Evolutionary conservation across 2,888 invertebrate species (phyloP), one percentile per base, ranked within the genome.

Genomic region (Eupsilia transversa): DNA sequence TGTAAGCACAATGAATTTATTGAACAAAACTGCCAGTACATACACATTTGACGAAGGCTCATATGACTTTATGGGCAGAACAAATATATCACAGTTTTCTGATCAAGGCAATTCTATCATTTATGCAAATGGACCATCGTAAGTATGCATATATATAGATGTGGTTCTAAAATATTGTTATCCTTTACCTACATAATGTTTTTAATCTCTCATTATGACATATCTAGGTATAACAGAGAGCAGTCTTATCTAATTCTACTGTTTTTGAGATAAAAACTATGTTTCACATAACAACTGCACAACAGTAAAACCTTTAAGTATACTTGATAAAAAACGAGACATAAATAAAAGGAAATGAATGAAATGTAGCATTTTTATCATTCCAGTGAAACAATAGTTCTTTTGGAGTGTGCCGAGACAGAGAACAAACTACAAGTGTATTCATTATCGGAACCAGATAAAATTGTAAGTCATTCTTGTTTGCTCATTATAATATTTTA

Each of bases 61-160:
- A 3, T 93, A 91, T 83, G 92, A 93, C 70, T 93, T 86, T 72
- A 82, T 95, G 89, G 95, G 94, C 59, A 87, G 80, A 33, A 86
- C 91, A 20, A 93, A 90, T 83, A 65, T 83, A 33, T 88, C 93
- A 2, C 73, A 84, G 17, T 94, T 95, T 77, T 91, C 90, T 74
- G 59, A 88, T 52, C 90, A 93, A 87, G 95, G 94, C 20, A 87
- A 87, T 41, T 92, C 92, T 20, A 92, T 95, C 7, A 89, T 89
- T n/a, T 95, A 94, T 82, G 60, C 72, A 1, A 94, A 95, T 91
- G 82, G 80, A 2, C 94, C 94, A 77, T 95, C 95, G 95, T 95
- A 91, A 94, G 95, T 94, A 84, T 82, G 1, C 20, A 9, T 1
- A 46, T 35, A 54, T 46, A 41, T 70, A 3, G 9, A 30, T 27